These are phyloP conservation scores for Simalia tracyae DNA, from an alignment of 2,797 vertebrate genomes.

Conservation along the genomic window DNA sequence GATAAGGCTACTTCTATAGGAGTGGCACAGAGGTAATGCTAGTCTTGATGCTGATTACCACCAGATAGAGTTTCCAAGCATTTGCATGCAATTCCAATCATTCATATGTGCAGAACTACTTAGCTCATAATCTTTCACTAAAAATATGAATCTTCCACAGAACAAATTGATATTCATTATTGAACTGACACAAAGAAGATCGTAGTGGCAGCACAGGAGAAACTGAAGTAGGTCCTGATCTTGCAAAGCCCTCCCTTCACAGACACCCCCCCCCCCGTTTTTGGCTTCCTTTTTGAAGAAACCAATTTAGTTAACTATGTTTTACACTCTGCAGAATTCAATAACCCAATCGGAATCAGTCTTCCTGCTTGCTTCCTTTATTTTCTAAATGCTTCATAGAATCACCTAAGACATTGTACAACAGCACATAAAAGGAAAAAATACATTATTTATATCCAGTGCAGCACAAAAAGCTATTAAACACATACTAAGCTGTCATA, in stretches of 20 bases:
- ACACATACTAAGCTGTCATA: neutral
- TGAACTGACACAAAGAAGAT: neutral
- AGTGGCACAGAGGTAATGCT: neutral
- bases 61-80: neutral
- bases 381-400: neutral
- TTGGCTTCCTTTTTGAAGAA: neutral
- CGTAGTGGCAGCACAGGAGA: neutral
- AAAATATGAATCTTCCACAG: neutral
- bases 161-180: neutral
- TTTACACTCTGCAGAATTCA: neutral
- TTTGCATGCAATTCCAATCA: neutral
- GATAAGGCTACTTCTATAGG: neutral
- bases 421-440: neutral
- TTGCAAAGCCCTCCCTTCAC: neutral
- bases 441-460: neutral
- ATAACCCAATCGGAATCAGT: neutral
- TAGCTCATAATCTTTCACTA: neutral
- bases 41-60: neutral
- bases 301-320: neutral
- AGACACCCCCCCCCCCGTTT: neutral
- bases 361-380: neutral
- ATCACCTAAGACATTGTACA: neutral
- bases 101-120: neutral
- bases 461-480: neutral
- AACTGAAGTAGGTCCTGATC: no score